Base-by-base conservation (phyloP, 2,888 invertebrate genomes). In the Watsonalla binaria region DNA sequence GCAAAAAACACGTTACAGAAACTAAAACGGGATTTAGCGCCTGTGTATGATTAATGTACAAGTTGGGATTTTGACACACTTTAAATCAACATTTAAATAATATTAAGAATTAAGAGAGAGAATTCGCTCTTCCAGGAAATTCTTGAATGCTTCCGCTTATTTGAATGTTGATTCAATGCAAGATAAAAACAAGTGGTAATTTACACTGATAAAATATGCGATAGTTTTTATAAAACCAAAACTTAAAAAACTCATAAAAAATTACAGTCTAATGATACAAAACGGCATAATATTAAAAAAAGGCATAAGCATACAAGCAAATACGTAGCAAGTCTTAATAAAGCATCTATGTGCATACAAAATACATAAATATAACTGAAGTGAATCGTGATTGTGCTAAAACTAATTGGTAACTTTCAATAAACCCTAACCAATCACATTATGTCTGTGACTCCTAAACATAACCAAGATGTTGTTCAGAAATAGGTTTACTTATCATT, bases 401-500 rank as follows among this genome's bases (percentile, higher is more conserved):
- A 54, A 56, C 71, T 74, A 72, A 64, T 60, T 69, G 72, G 71
- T 76, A 76, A 72, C 76, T 68, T 59, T 46, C 48, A 47, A 47
- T 39, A 46, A 15, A 35, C 54, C 50, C 33, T 7, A 46, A 59
- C 47, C 58, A 57, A 54, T 53, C 62, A 51, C 51, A 51, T 58
- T 63, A 49, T 45, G 35, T 46, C 53, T 56, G 46, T 51, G 53
- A 61, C 59, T 53, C 58, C 76, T 86, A 92, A 61, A 92, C 92
- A 76, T 92, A 92, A 47, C 92, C 92, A 78, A 92, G 88, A 75
- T 92, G 92, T 67, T 92, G 90, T 76, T 92, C 92, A 55, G 92
- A 90, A 61, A 92, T 82, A 11, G 89, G 89, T 72, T 90, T 90
- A 58, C 56, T 81, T 15, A 79, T 57, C 24, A 75, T 65, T 42